Evolutionary conservation across 1,140 invertebrate species (phyloP), one percentile per base, ranked within the genome.

Genomic region (Zaprionus kolodkinae): DNA sequence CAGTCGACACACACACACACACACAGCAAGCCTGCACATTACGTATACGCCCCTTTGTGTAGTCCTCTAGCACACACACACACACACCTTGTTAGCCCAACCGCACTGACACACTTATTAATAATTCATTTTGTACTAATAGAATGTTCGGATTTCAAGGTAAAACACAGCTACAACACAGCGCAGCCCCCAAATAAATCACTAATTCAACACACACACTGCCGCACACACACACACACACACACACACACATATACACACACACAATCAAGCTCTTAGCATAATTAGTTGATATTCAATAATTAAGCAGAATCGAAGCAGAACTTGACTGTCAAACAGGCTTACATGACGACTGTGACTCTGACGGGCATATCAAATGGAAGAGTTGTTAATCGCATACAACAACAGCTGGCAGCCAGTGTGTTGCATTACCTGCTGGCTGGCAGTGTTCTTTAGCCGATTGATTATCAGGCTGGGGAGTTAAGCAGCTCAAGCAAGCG

Each of bases 241-340:
- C 15, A 48, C 2, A 21, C 21, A 21, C 21, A 21, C 21, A 17
- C 33, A 30, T 6, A 17, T n/a, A 59, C 33, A 40, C 38, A 59
- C 27, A 48, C 56, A 54, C 17, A 50, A 25, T 6, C n/a, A 12
- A 13, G 78, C 81, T 89, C 70, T 88, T 72, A 74, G 52, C 56
- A 85, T 88, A 85, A 88, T 88, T 88, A 88, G 78, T 67, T 78
- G 72, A 76, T 79, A 76, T 69, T 89, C 72, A 89, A 89, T 88
- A 88, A 85, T 90, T 89, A 52, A 89, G 56, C 45, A 40, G 38
- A 61, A 54, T 54, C 52, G 62, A 74, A 61, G 70, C 54, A 71
- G 73, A 48, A 59, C 67, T 30, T 30, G 17, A 25, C 38, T 63
- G 52, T 63, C 55, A 72, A 52, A 55, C 48, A 40, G 10, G 55